These are phyloP conservation scores for Paralichthys olivaceus DNA, from an alignment of 2,113 vertebrate species.

Conservation along the genomic window DNA sequence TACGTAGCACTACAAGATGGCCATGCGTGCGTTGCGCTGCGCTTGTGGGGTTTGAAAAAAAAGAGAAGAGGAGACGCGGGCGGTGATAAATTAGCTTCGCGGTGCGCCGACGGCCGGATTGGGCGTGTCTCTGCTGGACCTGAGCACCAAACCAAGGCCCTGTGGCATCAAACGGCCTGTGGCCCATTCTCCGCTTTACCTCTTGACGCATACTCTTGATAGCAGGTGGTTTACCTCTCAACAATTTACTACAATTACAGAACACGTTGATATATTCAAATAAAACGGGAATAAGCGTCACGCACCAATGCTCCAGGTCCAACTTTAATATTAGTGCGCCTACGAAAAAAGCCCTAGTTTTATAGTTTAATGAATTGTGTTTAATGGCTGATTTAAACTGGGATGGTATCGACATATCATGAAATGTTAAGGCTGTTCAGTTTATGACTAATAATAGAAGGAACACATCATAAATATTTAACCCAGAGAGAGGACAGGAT, in stretches of 20 bases:
- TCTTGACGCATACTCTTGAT: constrained; percentile 47
- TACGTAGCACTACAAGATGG: constrained; percentile 44
- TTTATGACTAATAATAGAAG: constrained; percentile 27
- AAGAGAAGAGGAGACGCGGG: constrained; percentile 30
- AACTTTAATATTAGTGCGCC: neutral
- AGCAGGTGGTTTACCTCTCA: neutral
- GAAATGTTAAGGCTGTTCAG: neutral
- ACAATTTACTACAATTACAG: constrained; percentile 35
- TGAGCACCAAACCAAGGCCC: constrained; percentile 64
- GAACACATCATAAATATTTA: constrained; percentile 38
- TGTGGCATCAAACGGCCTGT: constrained; percentile 59
- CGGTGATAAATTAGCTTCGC: constrained; percentile 64
- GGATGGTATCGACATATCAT: neutral
- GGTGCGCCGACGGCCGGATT: constrained; percentile 70
- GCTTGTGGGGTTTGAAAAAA: neutral
- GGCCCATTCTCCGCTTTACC: constrained; percentile 26
- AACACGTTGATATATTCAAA: constrained; percentile 5
- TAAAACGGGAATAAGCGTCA: neutral
- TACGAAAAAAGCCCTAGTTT: too few species aligned
- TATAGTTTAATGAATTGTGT: neutral
- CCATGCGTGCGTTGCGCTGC: constrained; percentile 54
- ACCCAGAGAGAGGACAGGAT: constrained; percentile 11
- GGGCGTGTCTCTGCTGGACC: constrained; percentile 82
- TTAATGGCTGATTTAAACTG: too few species aligned
- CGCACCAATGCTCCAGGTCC: neutral